Evolutionary conservation across 2,888 invertebrate species (phyloP).

Genomic region (Drosophila kambysellisi): DNA sequence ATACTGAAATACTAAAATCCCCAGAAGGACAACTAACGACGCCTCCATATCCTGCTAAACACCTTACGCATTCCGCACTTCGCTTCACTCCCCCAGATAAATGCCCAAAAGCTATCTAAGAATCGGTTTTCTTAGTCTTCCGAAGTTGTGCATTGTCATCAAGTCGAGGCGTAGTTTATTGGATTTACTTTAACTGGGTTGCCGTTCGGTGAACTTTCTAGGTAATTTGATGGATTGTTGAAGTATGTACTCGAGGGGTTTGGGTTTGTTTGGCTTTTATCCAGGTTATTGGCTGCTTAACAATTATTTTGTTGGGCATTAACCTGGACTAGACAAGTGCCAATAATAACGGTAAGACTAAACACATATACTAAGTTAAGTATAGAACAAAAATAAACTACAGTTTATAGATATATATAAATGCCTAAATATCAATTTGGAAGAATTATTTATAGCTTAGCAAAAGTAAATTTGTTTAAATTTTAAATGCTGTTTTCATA

Average conservation of each 20-base stretch:
- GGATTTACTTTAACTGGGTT: slow-evolving; percentile 30
- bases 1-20: slow-evolving; percentile 10
- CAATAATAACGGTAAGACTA: not conserved
- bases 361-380: not conserved
- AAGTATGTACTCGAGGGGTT: not conserved
- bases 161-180: slow-evolving; percentile 62
- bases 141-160: slow-evolving; percentile 34
- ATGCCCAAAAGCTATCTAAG: slow-evolving; percentile 18
- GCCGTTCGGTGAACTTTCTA: slow-evolving; percentile 60
- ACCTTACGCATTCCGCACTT: slow-evolving; percentile 48
- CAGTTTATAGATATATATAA: not conserved
- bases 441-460: not conserved
- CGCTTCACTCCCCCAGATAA: slow-evolving; percentile 19
- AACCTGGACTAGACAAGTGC: slow-evolving; percentile 1
- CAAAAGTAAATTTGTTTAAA: not conserved
- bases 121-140: slow-evolving; percentile 15
- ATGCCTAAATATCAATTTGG: not conserved
- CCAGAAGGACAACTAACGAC: slow-evolving; percentile 24
- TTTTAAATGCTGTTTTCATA: not conserved
- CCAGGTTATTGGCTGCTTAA: slow-evolving; percentile 26
- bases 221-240: slow-evolving; percentile 24
- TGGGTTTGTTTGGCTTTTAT: slow-evolving; percentile 21
- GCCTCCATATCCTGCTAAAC: slow-evolving; percentile 30
- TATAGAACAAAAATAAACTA: slow-evolving; percentile 3
- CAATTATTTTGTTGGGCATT: slow-evolving; percentile 38